Percentiles rank a stretch among this genome's conserved stretches.
Evolutionary conservation across 2,113 vertebrate genomes (phyloP).

Genomic region (Embiotoca jacksoni): DNA sequence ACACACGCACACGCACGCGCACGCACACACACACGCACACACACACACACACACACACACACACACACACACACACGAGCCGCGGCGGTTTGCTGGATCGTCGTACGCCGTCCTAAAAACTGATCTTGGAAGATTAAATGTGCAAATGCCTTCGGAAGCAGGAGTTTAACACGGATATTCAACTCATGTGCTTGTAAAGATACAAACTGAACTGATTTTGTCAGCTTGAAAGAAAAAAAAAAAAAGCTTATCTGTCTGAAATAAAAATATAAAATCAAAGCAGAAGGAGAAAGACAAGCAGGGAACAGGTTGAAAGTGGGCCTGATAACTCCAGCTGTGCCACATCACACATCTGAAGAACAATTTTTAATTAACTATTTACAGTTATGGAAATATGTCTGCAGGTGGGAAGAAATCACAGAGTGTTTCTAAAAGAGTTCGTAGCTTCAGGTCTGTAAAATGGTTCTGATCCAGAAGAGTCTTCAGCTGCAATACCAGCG

Average conservation of each 20-base stretch:
- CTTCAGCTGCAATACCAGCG: too few species aligned
- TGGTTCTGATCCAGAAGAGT: too few species aligned
- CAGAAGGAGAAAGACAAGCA: conserved; percentile 28
- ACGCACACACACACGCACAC: too few species aligned
- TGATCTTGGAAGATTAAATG: conserved; percentile 49
- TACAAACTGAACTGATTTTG: conserved; percentile 21
- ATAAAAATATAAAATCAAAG: conserved; percentile 20
- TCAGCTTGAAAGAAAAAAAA: conserved; percentile 3
- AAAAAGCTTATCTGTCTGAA: conserved; percentile 33
- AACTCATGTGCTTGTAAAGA: conserved; percentile 8
- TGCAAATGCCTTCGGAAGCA: conserved; percentile 24
- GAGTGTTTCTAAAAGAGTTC: too few species aligned
- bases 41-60: too few species aligned
- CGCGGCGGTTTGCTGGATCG: conserved; percentile 24
- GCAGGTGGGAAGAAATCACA: conserved; percentile 13
- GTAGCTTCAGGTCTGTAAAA: too few species aligned
- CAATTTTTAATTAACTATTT: conserved; percentile 45
- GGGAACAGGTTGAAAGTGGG: conserved; percentile 31
- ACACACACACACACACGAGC: conserved; percentile 1
- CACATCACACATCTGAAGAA: conserved; percentile 14
- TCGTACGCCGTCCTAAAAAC: background rate
- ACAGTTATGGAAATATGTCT: conserved; percentile 16
- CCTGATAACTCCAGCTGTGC: conserved; percentile 46
- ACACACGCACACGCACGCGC: too few species aligned
- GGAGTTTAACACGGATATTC: conserved; percentile 28